These are phyloP conservation scores for Ciona savignyi DNA, from an alignment of 23 tunicate genomes.

Conservation along the genomic window DNA sequence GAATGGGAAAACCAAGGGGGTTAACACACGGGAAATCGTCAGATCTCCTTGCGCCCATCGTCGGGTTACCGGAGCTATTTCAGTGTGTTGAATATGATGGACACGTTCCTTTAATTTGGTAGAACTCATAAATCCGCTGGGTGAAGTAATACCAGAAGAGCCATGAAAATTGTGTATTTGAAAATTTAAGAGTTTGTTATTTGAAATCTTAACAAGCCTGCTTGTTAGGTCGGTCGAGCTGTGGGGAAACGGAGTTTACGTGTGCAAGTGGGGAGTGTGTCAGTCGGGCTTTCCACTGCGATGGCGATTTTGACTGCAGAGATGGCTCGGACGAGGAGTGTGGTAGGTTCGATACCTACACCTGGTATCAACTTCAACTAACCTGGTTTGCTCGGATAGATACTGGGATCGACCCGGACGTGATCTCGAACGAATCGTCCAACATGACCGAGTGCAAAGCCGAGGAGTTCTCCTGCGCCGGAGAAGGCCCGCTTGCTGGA, in stretches of 20 bases:
- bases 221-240: neutral
- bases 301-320: conserved; percentile 35
- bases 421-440: neutral
- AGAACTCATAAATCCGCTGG: no score
- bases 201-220: neutral
- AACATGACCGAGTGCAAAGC: conserved; percentile 13
- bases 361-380: no score
- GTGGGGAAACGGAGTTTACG: conserved; percentile 18
- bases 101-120: no score
- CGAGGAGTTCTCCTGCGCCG: conserved; percentile 42
- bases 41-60: no score
- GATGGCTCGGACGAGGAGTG: neutral
- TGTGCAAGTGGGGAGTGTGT: conserved; percentile 41
- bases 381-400: no score
- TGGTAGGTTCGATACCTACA: neutral
- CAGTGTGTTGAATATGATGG: no score
- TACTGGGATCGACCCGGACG: conserved; percentile 1
- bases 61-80: no score
- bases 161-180: no score
- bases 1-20: no score
- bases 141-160: no score
- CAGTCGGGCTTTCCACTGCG: neutral
- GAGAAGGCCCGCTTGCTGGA: neutral
- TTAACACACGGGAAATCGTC: no score
- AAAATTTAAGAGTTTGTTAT: no score